Conservation (phyloP, 1,140 invertebrate species). For the Heliconius hermathena region DNA sequence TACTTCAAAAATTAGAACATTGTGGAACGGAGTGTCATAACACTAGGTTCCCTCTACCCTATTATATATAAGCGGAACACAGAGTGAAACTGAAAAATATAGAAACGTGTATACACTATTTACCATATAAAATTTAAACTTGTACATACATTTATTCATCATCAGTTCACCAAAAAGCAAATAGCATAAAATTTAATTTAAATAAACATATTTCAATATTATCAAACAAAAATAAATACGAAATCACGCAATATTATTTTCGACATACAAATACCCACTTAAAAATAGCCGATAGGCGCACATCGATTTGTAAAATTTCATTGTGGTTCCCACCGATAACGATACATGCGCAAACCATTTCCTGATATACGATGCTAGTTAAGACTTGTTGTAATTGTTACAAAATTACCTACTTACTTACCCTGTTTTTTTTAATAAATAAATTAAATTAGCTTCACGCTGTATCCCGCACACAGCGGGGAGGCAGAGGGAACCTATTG, state of each 20-base stretch:
- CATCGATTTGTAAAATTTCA: slow-evolving; percentile 45
- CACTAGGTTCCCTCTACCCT: no score
- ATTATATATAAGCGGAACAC: no score
- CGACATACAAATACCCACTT: slow-evolving; percentile 4
- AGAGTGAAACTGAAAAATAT: no score
- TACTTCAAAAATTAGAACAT: no score
- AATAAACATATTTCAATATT: background rate
- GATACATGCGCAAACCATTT: slow-evolving; percentile 45
- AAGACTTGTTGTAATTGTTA: slow-evolving; percentile 48
- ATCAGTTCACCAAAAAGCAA: no score
- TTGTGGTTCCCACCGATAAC: slow-evolving; percentile 52
- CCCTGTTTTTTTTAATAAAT: background rate
- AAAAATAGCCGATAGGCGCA: slow-evolving; percentile 29
- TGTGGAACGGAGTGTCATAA: no score
- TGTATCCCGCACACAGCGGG: no score
- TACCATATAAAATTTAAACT: no score
- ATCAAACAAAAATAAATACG: background rate
- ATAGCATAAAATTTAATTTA: background rate
- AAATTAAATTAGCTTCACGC: no score
- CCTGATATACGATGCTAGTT: slow-evolving; percentile 48
- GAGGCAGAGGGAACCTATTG: no score
- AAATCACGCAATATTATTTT: background rate
- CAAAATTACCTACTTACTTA: slow-evolving; percentile 11
- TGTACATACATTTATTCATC: no score
- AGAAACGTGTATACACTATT: no score